Evolutionary conservation across 2,888 invertebrate species (phyloP), one percentile per base, ranked within the genome.

Genomic region (Microplitis deprimator): DNA sequence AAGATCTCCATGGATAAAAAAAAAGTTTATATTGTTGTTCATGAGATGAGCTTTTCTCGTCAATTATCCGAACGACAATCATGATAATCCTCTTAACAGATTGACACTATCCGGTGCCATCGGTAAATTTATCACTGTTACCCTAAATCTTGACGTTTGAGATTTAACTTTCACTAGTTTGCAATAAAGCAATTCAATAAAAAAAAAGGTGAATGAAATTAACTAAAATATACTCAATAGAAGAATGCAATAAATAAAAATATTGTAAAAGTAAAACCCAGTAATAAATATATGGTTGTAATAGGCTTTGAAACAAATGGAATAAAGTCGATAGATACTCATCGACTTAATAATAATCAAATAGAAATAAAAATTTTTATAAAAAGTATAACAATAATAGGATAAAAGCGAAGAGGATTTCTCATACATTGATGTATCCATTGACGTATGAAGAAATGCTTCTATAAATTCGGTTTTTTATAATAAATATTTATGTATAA

Each of bases 101-200:
- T 68, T 61, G 60, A 39, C 50, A 50, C 50, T 50, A 50, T 50
- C 50, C 50, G 50, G 8, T 13, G 50, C 38, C 64, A 67, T 62
- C 29, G 65, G 72, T 59, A 76, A 78, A 79, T 79, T 79, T 72
- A 79, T 79, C 73, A 76, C 77, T 38, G 50, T 79, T 76, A 75
- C 73, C 73, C 59, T 64, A 20, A 39, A 16, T 62, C 40, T 7
- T 13, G 39, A 60, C 67, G 67, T 68, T 68, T 64, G 67, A 59
- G 68, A 68, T 67, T 75, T 70, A 73, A 78, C 77, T 77, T 77
- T 72, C 65, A 73, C 73, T 16, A 50, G 67, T 67, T 39, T 67
- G 2, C 7, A 10, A n/a, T 67, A n/a, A 29, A 29, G 29, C 29
- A 29, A 62, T n/a, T 39, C 38, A 29, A 67, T 67, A 38, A 64